Base-by-base conservation (phyloP, 2,797 vertebrate species). In the Momotus momota region DNA sequence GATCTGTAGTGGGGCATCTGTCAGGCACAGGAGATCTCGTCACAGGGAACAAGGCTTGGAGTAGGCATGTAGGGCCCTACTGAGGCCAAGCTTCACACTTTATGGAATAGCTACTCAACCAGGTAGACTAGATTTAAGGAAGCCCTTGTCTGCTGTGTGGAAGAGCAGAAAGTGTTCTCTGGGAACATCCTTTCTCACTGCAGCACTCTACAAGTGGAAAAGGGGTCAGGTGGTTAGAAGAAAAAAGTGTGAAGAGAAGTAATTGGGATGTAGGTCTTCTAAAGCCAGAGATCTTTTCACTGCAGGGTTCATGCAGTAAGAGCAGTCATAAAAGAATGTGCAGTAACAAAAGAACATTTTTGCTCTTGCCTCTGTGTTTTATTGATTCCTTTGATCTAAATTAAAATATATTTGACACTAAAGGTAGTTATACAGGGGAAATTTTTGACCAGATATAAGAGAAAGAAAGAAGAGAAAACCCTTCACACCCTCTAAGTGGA, bases 71-170 rank as follows among this genome's bases (percentile, higher is more conserved):
- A 49, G 8, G 17, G 49, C 20, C 69, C 31, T 38, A 35, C 17
- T 27, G 52, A 75, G 52, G n/a, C 4, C 26, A 62, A 60, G 16
- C 40, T 27, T 73, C 35, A 61, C 38, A 5, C 11, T 22, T 62
- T 40, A 7, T 16, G 20, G 55, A 79, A 69, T 6, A 73, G 31
- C 33, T 58, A 33, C 33, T 57, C 45, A 65, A 40, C 17, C 64
- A 43, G 55, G 22, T 0, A 79, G 26, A 16, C 14, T 12, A 41
- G 12, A 14, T 33, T 45, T 35, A 57, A 62, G 25, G 29, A 79
- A 67, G 22, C 5, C 13, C 18, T 79, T 48, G 8, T 8, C 20
- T 74, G 31, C 6, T n/a, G 38, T 0, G 0, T 14, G 18, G 21
- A 35, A 8, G 33, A 73, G 22, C 5, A 46, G 20, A 62, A 38